Conservation (phyloP, 2,113 vertebrate species). For the Gobio gobio region DNA sequence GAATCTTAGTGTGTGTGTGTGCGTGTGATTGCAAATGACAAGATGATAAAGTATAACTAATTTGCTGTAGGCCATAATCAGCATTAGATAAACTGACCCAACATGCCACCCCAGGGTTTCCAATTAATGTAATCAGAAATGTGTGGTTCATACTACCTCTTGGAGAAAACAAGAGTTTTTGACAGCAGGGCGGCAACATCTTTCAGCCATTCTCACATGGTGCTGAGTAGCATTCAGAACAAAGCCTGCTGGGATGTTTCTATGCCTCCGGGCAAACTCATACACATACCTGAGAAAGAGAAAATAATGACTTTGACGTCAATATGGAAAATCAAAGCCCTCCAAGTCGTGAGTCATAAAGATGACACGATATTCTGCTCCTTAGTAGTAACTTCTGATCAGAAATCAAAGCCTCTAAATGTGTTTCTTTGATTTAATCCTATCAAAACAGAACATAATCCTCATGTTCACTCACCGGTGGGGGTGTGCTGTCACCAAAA, state of each 20-base stretch:
- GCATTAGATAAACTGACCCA: not conserved
- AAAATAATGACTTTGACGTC: slow-evolving; percentile 4
- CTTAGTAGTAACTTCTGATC: not conserved
- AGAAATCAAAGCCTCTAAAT: not conserved
- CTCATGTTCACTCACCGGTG: not conserved
- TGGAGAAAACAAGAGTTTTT: slow-evolving; percentile 67
- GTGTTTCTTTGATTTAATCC: not conserved
- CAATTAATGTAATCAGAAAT: slow-evolving; percentile 7
- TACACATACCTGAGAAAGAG: slow-evolving; percentile 70
- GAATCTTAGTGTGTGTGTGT: not conserved
- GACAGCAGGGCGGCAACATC: slow-evolving; percentile 65
- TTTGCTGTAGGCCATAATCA: slow-evolving; percentile 19
- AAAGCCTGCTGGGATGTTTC: slow-evolving; percentile 75
- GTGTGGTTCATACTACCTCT: slow-evolving; percentile 64
- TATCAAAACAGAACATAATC: slow-evolving; percentile 10
- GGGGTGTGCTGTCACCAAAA: not conserved
- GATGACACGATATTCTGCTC: not conserved
- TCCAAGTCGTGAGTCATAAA: not conserved
- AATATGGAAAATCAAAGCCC: not conserved
- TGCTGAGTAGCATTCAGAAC: slow-evolving; percentile 66
- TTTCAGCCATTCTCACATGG: slow-evolving; percentile 71
- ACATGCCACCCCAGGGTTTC: not conserved
- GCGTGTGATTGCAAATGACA: not conserved
- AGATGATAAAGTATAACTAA: not conserved
- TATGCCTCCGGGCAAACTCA: slow-evolving; percentile 76